Evolutionary conservation across 2,113 vertebrate genomes (phyloP).

Genomic region (Nesogale talazaci): DNA sequence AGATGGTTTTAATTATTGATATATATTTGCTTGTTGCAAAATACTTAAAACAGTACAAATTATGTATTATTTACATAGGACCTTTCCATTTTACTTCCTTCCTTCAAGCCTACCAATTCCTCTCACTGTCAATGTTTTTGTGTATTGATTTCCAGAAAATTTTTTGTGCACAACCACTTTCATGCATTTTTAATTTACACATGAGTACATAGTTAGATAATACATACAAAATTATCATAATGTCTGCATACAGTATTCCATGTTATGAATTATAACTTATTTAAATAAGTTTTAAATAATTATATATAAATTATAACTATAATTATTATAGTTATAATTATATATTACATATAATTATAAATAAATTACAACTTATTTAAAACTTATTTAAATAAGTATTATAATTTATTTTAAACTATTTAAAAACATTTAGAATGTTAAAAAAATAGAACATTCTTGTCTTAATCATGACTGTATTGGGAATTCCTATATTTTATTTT

Average conservation of each 20-base stretch:
- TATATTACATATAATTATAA: no score
- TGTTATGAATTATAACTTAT: background rate
- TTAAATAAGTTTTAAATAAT: no score
- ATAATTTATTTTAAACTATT: conserved; percentile 27
- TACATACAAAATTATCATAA: background rate
- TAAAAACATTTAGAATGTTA: background rate
- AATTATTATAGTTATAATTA: no score
- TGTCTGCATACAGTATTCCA: background rate
- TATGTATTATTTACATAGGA: background rate
- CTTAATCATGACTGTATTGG: conserved; percentile 6
- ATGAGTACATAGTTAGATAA: background rate
- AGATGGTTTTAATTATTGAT: conserved; percentile 1
- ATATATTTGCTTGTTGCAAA: background rate
- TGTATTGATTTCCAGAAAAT: conserved; percentile 37
- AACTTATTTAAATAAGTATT: no score
- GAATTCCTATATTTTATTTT: conserved; percentile 16
- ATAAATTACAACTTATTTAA: conserved; percentile 46
- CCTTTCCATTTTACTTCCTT: background rate
- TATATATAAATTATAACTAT: no score
- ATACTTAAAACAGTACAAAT: background rate
- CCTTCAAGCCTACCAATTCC: background rate
- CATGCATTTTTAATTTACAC: background rate
- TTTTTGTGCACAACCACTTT: conserved; percentile 1
- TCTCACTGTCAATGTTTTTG: background rate
- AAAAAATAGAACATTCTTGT: background rate